Conservation (phyloP, 2,113 vertebrate genomes). For the Choloepus hoffmanni region DNA sequence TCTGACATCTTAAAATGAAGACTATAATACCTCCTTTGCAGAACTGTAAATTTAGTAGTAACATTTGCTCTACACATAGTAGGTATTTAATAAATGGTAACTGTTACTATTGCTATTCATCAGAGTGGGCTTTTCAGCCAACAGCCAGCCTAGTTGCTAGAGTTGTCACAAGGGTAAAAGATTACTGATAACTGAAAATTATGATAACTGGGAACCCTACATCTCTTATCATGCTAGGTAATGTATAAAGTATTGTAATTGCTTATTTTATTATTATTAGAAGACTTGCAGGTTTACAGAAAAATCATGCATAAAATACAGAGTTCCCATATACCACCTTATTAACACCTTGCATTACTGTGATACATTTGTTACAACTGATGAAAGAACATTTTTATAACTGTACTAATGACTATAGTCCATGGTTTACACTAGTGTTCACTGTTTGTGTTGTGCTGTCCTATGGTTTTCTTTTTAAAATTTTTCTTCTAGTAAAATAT, state of each 20-base stretch:
- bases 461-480: too few relatives aligned
- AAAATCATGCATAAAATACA: too few relatives aligned
- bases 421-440: too few relatives aligned
- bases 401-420: too few relatives aligned
- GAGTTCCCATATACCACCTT: too few relatives aligned
- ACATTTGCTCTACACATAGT: neutral
- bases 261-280: neutral
- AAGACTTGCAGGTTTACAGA: too few relatives aligned
- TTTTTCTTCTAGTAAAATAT: too few relatives aligned
- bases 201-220: neutral
- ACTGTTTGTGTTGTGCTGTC: too few relatives aligned
- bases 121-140: neutral
- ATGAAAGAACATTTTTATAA: too few relatives aligned
- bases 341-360: too few relatives aligned
- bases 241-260: neutral
- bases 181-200: slow-evolving; percentile 29
- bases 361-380: too few relatives aligned
- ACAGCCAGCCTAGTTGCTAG: neutral
- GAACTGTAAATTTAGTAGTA: neutral
- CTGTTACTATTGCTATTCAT: neutral
- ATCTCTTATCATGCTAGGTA: neutral
- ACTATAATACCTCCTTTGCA: neutral
- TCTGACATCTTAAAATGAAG: neutral
- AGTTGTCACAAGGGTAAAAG: neutral
- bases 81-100: neutral